Base-by-base conservation (phyloP, 64 coral and sea anemone genomes). In the Montipora efflorescens region DNA sequence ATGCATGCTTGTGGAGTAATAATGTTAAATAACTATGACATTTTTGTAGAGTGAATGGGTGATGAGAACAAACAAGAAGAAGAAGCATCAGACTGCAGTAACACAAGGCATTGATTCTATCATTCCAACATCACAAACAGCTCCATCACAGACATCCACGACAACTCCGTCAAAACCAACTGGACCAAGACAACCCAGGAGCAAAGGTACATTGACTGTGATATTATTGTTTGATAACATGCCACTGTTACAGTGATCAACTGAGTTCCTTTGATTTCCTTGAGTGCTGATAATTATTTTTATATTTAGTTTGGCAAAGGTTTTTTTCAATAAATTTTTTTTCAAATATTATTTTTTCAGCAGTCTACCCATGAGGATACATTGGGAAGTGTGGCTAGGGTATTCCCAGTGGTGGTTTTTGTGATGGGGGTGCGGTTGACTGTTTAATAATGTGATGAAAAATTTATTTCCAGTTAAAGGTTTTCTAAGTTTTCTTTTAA, bases 41-140 rank as follows among this genome's bases (percentile, higher is more conserved):
- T 8, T 28, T 36, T 82, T 91, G 13, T 48, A 99, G 98, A 85
- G 92, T 96, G 98, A 99, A 89, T 99, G 98, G 98, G 94, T 94
- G 21, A 91, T 91, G 21, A 93, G 91, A 71, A 96, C 83, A 61
- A 94, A 67, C 72, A 95, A 95, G 43, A 99, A 99, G 83, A 99
- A 99, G 95, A 99, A 99, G 87, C 79, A 87, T 74, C 98, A 96
- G 28, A 77, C 84, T 16, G 69, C 51, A 61, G 93, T 92, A 47
- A 88, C 87, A 28, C 94, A 95, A 71, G 94, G 90, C 47, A 87
- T 95, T 57, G 94, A 95, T 86, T 88, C 75, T 51, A 95, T 95
- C 48, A 89, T 92, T 68, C 62, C 82, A 7, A 84, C 90, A 84
- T 88, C 92, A 76, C 73, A 89, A 51, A 44, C 87, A 45, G 83